Base-by-base conservation (phyloP, 2,888 invertebrate genomes). In the Biston betularia region DNA sequence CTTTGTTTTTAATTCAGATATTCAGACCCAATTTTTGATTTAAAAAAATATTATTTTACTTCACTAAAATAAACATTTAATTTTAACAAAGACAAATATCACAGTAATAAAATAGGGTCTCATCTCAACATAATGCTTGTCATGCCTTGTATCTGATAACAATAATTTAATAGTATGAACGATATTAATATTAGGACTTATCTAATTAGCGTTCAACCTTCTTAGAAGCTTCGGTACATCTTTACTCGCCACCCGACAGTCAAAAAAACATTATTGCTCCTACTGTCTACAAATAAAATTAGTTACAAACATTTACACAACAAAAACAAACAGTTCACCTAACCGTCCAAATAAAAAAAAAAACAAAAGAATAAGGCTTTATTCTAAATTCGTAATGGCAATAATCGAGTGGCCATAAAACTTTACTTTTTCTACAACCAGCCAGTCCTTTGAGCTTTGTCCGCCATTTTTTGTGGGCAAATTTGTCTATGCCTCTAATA, bases 401-500 rank as follows among this genome's bases (percentile, higher is more conserved):
- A 63, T 61, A 50, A 67, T 59, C 54, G 63, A 50, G 24, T 68
- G 67, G 52, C 63, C 67, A 60, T 63, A 63, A 58, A 62, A 38
- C 12, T 52, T 42, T 6, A 44, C 49, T 74, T 70, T 75, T 70
- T 68, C 57, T 64, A 70, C 73, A 74, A 70, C 72, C 69, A 65
- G 64, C 54, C 48, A 53, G 56, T 68, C 45, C 48, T 75, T 68
- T 53, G 53, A 42, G 42, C 12, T 33, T 54, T 44, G 54, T 73
- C 72, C 69, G 71, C 65, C 48, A 71, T 70, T 74, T 76, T 70
- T 67, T 56, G 45, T 56, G 48, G 59, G 10, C 53, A 55, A 69
- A 75, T 75, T 80, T 79, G 74, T 79, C 78, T 79, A 77, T 77
- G 72, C 75, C 67, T 75, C 70, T 83, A 79, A 81, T 82, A 84